Percentiles rank a stretch among this genome's conserved stretches.
Evolutionary conservation across 2,888 invertebrate species (phyloP).

Genomic region (Phytoseiulus persimilis): DNA sequence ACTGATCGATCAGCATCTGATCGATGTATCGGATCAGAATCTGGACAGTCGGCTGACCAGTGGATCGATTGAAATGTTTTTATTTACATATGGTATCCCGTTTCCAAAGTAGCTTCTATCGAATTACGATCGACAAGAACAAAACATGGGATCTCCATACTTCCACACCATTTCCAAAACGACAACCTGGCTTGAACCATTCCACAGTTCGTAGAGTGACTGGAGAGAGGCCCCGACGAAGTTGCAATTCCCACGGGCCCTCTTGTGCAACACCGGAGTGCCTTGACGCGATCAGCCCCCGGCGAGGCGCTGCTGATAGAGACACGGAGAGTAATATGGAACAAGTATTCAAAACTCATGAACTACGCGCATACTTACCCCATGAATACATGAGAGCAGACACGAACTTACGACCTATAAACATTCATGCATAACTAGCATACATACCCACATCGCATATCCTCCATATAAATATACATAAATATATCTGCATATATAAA

Average conservation of each 20-base stretch:
- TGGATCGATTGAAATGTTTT: neutral
- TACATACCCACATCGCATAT: neutral
- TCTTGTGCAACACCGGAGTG: neutral
- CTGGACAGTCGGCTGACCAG: neutral
- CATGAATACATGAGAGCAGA: neutral
- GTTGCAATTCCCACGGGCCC: neutral
- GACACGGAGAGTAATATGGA: neutral
- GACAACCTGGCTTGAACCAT: neutral
- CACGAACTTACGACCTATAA: neutral
- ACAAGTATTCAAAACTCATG: neutral
- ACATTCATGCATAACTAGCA: neutral
- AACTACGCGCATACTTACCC: neutral
- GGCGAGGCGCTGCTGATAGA: neutral
- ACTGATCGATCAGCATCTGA: neutral
- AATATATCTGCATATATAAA: neutral
- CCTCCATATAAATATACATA: neutral
- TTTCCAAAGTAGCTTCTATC: neutral
- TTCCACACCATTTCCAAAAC: slow-evolving; percentile 36
- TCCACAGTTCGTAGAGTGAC: neutral
- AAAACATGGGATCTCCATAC: slow-evolving; percentile 36
- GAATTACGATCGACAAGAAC: neutral
- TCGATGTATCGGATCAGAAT: neutral
- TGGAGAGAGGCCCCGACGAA: neutral
- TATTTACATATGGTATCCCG: neutral
- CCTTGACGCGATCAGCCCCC: neutral